Evolutionary conservation across 2,888 invertebrate genomes (phyloP), one percentile per base, ranked within the genome.

Genomic region (Drosophila formosana): DNA sequence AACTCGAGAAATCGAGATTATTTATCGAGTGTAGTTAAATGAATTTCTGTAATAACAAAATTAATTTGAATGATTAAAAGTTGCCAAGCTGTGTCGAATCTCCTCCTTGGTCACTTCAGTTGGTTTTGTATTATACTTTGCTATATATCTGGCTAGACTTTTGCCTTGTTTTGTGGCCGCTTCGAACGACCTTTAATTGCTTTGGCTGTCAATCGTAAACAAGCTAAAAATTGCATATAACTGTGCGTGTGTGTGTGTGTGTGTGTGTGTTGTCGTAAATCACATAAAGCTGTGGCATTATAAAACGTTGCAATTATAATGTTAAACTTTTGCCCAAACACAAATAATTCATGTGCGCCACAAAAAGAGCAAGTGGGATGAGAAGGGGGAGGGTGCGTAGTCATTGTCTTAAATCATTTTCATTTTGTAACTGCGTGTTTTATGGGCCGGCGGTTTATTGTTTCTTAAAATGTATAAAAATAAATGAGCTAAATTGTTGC

Each of bases 381-480:
- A n/a, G n/a, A n/a, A n/a, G 9, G 4, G 13, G n/a, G 5, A n/a
- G 41, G 9, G 30, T 25, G 43, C 6, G 37, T 50, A 67, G 75
- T 60, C 75, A 72, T 71, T 72, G 65, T 80, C 87, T 82, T 84
- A 84, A 87, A 84, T 84, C 83, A 84, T 84, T 87, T 87, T 82
- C 88, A 80, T 87, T 84, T 82, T 80, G 80, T 82, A 78, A 84
- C 75, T 87, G 75, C 84, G 87, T 84, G 82, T 87, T 84, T 84
- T 84, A 84, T 84, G 83, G 84, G 70, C 87, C 84, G 84, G 70
- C 84, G 83, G 83, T 87, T 84, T 84, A 84, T 84, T 84, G 87
- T 87, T 84, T 84, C 82, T 82, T 86, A 82, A 84, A 84, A 87
- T 87, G 87, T 84, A 84, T 87, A 86, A 80, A 84, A 84, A 84